Evolutionary conservation across 1,140 invertebrate species (phyloP), one percentile per base, ranked within the genome.

Genomic region (Ooceraea biroi): DNA sequence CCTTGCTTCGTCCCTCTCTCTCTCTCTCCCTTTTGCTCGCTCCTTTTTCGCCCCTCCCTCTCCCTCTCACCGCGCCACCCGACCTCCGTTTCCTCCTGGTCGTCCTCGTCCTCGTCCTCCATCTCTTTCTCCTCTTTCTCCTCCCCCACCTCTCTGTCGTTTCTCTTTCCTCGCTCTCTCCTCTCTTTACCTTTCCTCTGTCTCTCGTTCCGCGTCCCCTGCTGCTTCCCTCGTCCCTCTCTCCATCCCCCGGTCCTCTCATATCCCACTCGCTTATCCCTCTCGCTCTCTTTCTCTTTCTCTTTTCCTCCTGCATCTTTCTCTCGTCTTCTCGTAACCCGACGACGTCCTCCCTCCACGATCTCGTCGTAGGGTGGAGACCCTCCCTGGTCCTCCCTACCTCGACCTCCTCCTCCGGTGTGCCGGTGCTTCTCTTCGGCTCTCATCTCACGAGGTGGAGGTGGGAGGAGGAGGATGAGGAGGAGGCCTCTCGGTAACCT

Each of bases 311-410:
- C 46, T 48, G 61, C 58, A 22, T 66, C 30, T 77, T 55, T 22
- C 73, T 76, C 61, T 66, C 71, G 46, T 65, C 63, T 84, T 82
- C 86, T 87, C 86, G 86, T 87, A 85, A 84, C 73, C 87, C 82
- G 87, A 89, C 88, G 87, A 88, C 76, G 82, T 86, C 87, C 84
- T 89, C 84, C 88, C 76, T 86, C 87, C 82, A 77, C 41, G 65
- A 36, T 83, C 44, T 85, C 83, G 76, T 88, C 61, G 83, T 58
- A 88, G 87, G 87, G 87, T 89, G 86, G 87, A 89, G 87, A 89
- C 72, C 84, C 86, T 82, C 87, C 72, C 84, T 85, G 76, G 66
- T 82, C 73, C 72, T 73, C 86, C 86, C 83, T 82, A 83, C 78
- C 71, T 69, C 58, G 55, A 55, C 77, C 83, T 76, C 82, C 69